phyloP scores from a whole-genome alignment of 2,113 vertebrate genomes.

The Isurus oxyrinchus region DNA sequence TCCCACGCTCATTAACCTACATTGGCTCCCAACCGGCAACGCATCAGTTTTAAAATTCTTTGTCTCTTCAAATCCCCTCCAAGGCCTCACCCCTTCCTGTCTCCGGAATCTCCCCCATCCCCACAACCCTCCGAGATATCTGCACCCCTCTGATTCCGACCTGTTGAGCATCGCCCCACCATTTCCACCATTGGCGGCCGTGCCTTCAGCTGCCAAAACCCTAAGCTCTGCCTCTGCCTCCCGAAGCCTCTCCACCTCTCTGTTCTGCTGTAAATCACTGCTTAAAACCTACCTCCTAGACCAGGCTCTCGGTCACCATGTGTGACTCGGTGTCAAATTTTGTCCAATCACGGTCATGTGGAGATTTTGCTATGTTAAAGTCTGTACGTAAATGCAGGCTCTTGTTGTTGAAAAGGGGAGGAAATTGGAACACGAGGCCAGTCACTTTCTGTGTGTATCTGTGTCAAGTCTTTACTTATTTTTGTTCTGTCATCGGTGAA shows the following conservation, averaged over 20 bases:
- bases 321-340: background rate
- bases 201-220: background rate
- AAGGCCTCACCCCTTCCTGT: background rate
- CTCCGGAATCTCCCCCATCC: background rate
- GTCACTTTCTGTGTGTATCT: background rate
- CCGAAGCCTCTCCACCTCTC: no score
- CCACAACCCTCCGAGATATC: background rate
- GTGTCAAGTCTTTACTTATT: background rate
- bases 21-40: no score
- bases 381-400: background rate
- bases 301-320: background rate
- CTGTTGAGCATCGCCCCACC: background rate
- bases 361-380: background rate
- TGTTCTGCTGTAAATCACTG: background rate
- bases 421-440: background rate
- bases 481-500: background rate
- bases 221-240: background rate
- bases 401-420: background rate
- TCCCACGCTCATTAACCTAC: no score
- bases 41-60: background rate
- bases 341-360: background rate
- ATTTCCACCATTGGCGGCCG: background rate
- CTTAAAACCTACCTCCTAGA: background rate
- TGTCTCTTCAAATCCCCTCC: background rate
- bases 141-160: background rate